A percentile compares a stretch with the other conserved stretches of the same genome.
Conservation (phyloP, 2,113 vertebrate species). For the Peromyscus californicus region DNA sequence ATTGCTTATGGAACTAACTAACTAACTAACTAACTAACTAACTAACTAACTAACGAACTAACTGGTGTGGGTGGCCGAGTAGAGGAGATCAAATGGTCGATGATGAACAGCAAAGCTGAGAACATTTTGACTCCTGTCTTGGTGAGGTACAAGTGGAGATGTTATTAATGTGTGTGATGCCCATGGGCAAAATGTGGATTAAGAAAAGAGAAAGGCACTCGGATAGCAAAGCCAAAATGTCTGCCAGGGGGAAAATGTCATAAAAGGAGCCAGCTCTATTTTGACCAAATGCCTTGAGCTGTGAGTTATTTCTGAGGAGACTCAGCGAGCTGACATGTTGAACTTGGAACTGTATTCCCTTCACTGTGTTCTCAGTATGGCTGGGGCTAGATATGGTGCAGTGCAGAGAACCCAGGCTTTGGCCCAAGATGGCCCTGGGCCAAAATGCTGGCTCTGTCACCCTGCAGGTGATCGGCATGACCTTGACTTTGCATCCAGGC, state of each 20-base stretch:
- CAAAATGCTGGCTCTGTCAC: neutral
- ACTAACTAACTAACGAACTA: neutral
- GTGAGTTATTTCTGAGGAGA: constrained; percentile 32
- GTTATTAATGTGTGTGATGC: neutral
- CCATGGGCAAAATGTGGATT: neutral
- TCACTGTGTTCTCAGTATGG: accelerated
- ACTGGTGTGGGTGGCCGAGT: neutral
- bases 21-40: neutral
- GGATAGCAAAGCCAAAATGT: constrained; percentile 28
- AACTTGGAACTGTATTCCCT: neutral
- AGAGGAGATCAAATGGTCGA: neutral
- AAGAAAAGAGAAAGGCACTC: constrained; percentile 51
- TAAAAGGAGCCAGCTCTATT: constrained; percentile 56
- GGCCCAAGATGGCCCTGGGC: neutral
- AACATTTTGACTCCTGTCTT: constrained; percentile 1
- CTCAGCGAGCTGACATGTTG: neutral
- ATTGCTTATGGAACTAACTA: neutral
- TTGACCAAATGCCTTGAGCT: neutral
- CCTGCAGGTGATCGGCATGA: neutral
- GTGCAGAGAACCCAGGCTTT: neutral
- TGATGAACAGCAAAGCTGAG: neutral
- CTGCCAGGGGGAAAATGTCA: neutral
- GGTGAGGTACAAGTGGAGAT: neutral
- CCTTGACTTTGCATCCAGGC: neutral
- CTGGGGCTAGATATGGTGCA: neutral